Base-by-base conservation (phyloP, 2,113 vertebrate species). In the Mohoua ochrocephala region DNA sequence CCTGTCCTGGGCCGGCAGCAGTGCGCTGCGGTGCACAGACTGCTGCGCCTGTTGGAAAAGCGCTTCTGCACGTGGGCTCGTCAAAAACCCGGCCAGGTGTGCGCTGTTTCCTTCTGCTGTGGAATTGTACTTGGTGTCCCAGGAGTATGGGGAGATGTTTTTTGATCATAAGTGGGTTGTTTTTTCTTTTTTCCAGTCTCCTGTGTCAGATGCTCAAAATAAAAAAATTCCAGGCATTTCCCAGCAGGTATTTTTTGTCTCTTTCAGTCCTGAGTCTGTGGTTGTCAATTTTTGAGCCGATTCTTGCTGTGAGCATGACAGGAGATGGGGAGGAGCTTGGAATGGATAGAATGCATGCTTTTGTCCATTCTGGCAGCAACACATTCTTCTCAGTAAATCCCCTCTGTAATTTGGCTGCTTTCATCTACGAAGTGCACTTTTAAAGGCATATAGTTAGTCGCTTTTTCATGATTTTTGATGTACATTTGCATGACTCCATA, bases 341-440 rank as follows among this genome's bases (percentile, higher is more conserved):
- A 97, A 50, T 84, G 90, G 86, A 49, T 91, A 97, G 86, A 91
- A 93, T 89, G 93, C 93, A 44, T 86, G 93, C 84, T 97, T 97
- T 97, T 97, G 92, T 96, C 94, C 79, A 8, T 94, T 81, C 96
- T 96, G 86, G 96, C 93, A 94, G 75, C 57, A 75, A 57, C 81
- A 22, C 70, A 71, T 97, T 97, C 87, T 97, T 96, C 70, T 92
- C 89, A 45, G 79, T 90, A 97, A 97, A 97, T 96, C 95, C 90
- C 33, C 88, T 96, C 79, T 94, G 93, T 92, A 97, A 93, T 96
- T 94, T 95, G 93, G 87, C 87, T 80, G 91, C 93, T 95, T 93
- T 91, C 86, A 82, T 69, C 60, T 52, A 44, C 49, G 73, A 93
- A 96, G 33, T 95, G 73, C 19, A 1, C 60, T 96, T 96, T 91